phyloP scores from a whole-genome alignment of 2,113 vertebrate species.

The Sclerurus mexicanus region DNA sequence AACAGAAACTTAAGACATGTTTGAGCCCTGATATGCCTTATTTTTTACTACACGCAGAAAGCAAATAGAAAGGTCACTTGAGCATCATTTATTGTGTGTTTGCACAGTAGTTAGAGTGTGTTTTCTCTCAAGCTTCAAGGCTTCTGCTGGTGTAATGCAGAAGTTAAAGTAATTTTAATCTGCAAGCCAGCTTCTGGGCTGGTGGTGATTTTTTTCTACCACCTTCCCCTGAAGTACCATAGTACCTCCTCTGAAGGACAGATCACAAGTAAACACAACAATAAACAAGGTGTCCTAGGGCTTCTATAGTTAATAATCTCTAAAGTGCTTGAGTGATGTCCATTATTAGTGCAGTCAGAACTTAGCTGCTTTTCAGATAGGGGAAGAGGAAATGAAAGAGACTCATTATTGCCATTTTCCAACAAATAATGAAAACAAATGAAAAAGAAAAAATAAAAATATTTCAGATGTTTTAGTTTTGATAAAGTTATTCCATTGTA shows the following conservation, averaged over 20 bases:
- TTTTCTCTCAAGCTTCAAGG: neutral
- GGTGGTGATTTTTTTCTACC: accelerated
- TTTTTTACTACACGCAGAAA: neutral
- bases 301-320: neutral
- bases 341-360: neutral
- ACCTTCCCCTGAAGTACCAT: neutral
- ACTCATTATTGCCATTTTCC: neutral
- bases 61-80: neutral
- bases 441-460: neutral
- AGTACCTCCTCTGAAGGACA: neutral
- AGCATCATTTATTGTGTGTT: neutral
- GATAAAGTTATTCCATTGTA: neutral
- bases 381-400: neutral
- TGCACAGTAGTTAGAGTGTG: neutral
- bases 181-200: neutral
- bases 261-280: neutral
- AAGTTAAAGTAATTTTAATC: neutral
- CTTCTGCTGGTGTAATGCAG: neutral
- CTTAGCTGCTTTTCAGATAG: neutral
- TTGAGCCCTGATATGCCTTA: neutral
- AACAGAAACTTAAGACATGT: neutral
- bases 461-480: neutral
- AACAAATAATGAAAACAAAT: neutral
- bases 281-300: neutral
- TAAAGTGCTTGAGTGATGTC: neutral